Percentiles rank a stretch among this genome's conserved stretches.
Evolutionary conservation across 1,140 invertebrate genomes (phyloP).

Genomic region (Calephelis virginiensis): DNA sequence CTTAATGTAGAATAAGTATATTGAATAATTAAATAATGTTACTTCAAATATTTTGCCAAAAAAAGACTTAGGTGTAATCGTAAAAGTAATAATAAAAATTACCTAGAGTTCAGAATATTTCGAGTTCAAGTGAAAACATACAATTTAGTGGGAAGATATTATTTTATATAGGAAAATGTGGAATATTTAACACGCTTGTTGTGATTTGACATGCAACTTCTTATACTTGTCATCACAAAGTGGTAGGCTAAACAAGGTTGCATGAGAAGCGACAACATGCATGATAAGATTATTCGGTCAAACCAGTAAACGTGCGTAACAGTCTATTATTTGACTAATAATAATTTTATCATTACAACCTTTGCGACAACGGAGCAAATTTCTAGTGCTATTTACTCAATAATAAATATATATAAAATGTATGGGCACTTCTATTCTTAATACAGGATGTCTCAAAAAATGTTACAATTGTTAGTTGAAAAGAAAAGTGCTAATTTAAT

Average conservation of each 20-base stretch:
- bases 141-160: constrained; percentile 55
- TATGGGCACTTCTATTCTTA: constrained; percentile 58
- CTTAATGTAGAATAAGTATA: constrained; percentile 78
- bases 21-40: constrained; percentile 78
- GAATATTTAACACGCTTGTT: constrained; percentile 39
- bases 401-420: constrained; percentile 41
- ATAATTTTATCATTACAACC: constrained; percentile 73
- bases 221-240: constrained; percentile 62
- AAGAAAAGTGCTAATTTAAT: constrained; percentile 6
- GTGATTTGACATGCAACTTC: constrained; percentile 41
- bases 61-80: constrained; percentile 72
- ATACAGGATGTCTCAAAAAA: constrained; percentile 58
- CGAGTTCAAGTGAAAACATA: constrained; percentile 65
- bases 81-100: constrained; percentile 75
- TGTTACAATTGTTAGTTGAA: constrained; percentile 14
- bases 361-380: constrained; percentile 71
- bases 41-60: constrained; percentile 75
- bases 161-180: constrained; percentile 53
- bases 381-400: constrained; percentile 58
- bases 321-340: constrained; percentile 70
- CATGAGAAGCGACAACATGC: constrained; percentile 43
- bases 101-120: constrained; percentile 71
- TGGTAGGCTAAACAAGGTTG: constrained; percentile 36
- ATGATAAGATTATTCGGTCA: constrained; percentile 35
- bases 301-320: constrained; percentile 68